Evolutionary conservation across 64 coral and sea anemone genomes (phyloP).

Genomic region (Montipora efflorescens): DNA sequence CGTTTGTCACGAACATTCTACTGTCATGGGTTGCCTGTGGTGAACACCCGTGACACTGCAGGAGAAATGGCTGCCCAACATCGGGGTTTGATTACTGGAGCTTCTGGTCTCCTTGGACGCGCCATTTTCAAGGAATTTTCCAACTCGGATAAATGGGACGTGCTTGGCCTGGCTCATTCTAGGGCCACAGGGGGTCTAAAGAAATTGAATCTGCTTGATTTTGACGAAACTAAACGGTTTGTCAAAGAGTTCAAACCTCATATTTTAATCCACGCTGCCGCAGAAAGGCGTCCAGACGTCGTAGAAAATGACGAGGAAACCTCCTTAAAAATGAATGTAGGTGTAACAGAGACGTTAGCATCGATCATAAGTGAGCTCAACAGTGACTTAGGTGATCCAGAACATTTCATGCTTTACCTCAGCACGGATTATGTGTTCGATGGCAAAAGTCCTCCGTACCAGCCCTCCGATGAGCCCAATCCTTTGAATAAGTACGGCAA

Average conservation of each 20-base stretch:
- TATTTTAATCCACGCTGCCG: slow-evolving; percentile 80
- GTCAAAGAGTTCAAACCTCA: slow-evolving; percentile 81
- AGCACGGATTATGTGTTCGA: slow-evolving; percentile 97
- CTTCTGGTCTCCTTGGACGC: slow-evolving; percentile 84
- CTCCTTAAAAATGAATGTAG: slow-evolving; percentile 74
- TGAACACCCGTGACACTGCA: background rate
- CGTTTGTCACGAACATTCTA: too few relatives aligned
- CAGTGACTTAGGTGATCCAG: slow-evolving; percentile 27
- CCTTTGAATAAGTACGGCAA: slow-evolving; percentile 92
- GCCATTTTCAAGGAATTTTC: slow-evolving; percentile 82
- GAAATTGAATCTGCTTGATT: slow-evolving; percentile 83
- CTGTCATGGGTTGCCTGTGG: background rate
- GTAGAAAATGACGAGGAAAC: slow-evolving; percentile 78
- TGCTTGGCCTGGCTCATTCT: slow-evolving; percentile 80
- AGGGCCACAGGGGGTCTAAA: slow-evolving; percentile 66
- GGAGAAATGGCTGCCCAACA: slow-evolving; percentile 62
- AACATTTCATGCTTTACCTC: slow-evolving; percentile 90
- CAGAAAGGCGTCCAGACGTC: slow-evolving; percentile 84
- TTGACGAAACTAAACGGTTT: slow-evolving; percentile 70
- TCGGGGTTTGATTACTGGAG: slow-evolving; percentile 79
- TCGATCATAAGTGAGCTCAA: slow-evolving; percentile 74
- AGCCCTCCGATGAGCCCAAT: slow-evolving; percentile 71
- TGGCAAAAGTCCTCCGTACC: slow-evolving; percentile 73
- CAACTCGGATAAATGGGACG: slow-evolving; percentile 34
- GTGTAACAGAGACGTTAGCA: slow-evolving; percentile 76